Base-by-base conservation (phyloP, 2,113 vertebrate species). In the Prolemur simus region DNA sequence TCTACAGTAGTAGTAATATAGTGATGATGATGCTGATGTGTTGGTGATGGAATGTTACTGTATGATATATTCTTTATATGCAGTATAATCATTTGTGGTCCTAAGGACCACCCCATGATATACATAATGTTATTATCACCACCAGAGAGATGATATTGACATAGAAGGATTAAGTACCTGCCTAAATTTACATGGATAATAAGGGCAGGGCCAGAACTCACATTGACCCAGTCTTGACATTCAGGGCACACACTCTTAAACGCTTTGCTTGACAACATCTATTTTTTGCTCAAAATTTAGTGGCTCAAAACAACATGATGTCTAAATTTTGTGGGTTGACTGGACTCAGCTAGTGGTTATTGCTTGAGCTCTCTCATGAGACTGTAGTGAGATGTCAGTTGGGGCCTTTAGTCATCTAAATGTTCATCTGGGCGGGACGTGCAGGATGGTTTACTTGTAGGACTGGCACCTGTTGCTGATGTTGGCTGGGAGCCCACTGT, bases 321-420 rank as follows among this genome's bases (percentile, higher is more conserved):
- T 37, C 25, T 60, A 2, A 21, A 66, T 45, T 89, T 39, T 89
- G 34, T 32, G 34, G 49, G 58, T 32, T 18, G 27, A 49, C 23
- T 54, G 14, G 66, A 25, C 39, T 84, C 7, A 74, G 27, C 39
- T 73, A 7, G 7, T 60, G 21, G 8, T 34, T 77, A 13, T 91
- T 37, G 1, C 15, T 84, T 73, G 18, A 12, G 13, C 45, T 73
- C 7, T 83, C 12, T 68, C 14, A 21, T 5, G 49, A 86, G 2
- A 21, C 8, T 63, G 9, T 2, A 77, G 12, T 34, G 0, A 23
- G 21, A 64, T 45, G 54, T 6, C 1, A 8, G 0, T 5, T 76
- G 27, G 63, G 21, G 37, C 45, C 49, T 52, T 60, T 39, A 14
- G 8, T n/a, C 2, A 60, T 54, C n/a, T 42, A 47, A 18, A 23